Percentiles rank a stretch among this genome's conserved stretches.
These are phyloP conservation scores for Euplagia quadripunctaria DNA, from an alignment of 2,888 invertebrate genomes.

Conservation along the genomic window DNA sequence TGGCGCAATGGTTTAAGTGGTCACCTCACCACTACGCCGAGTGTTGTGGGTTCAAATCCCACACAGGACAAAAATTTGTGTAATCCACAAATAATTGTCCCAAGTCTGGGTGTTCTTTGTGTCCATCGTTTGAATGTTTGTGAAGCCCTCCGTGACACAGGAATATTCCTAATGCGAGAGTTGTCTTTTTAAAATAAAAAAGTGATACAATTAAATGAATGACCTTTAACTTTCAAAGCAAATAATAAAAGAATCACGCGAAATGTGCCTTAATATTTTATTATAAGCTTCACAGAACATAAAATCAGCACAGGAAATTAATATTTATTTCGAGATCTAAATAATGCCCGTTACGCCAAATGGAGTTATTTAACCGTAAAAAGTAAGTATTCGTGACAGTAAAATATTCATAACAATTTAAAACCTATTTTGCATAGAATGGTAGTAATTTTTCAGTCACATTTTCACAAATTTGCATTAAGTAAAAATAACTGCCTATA, in stretches of 20 bases:
- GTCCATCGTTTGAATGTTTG: too few species aligned
- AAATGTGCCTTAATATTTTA: neutral
- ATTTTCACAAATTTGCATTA: conserved; percentile 27
- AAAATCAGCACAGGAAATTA: neutral
- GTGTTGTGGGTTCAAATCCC: too few species aligned
- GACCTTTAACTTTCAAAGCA: neutral
- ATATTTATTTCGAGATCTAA: conserved; percentile 2
- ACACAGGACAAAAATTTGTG: too few species aligned
- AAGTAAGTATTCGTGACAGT: conserved; percentile 7
- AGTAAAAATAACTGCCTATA: conserved; percentile 9
- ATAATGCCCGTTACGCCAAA: conserved; percentile 8
- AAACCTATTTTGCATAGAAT: conserved; percentile 38
- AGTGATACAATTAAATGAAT: neutral
- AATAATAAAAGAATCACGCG: conserved; percentile 2
- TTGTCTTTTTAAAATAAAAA: too few species aligned
- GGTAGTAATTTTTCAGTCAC: conserved; percentile 12
- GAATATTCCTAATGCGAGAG: too few species aligned
- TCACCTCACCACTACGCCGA: too few species aligned
- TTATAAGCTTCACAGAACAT: neutral
- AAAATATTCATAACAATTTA: conserved; percentile 40
- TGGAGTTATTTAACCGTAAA: conserved; percentile 9
- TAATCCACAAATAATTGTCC: too few species aligned
- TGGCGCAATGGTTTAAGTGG: too few species aligned
- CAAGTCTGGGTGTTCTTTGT: too few species aligned
- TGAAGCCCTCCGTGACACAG: too few species aligned